Percentiles rank a stretch among this genome's conserved stretches.
Conservation (phyloP, 1,140 invertebrate genomes). For the Zaprionus vittiger region DNA sequence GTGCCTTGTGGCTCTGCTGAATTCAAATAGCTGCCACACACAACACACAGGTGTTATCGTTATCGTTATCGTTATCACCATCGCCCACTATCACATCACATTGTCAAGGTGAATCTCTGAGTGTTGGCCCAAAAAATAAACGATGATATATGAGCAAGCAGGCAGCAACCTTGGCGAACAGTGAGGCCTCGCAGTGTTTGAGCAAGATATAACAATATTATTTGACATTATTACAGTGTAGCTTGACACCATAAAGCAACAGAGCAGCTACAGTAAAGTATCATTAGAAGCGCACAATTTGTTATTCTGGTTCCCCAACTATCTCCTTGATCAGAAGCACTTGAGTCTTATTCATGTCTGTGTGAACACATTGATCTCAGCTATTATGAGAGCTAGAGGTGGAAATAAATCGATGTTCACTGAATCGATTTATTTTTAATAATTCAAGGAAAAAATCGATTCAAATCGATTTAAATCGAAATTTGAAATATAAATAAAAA, state of each 20-base stretch:
- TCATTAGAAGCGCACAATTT: background rate
- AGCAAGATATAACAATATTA: background rate
- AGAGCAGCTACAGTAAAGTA: background rate
- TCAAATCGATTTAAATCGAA: no score
- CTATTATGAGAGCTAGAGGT: no score
- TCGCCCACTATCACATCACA: conserved; percentile 38
- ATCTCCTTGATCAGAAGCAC: no score
- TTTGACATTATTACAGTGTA: background rate
- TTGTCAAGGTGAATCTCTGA: conserved; percentile 56
- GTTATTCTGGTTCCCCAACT: background rate
- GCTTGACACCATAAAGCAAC: background rate
- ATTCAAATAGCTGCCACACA: background rate
- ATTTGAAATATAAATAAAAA: no score
- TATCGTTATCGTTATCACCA: conserved; percentile 3
- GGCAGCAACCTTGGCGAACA: conserved; percentile 9
- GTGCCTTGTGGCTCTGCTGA: background rate
- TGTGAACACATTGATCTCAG: no score
- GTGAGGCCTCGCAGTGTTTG: background rate
- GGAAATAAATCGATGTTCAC: no score
- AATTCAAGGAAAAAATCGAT: no score
- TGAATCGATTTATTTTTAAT: no score
- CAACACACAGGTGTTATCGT: conserved; percentile 3
- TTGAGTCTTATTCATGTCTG: no score
- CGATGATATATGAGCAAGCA: conserved; percentile 32
- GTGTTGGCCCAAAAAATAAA: conserved; percentile 27